Evolutionary conservation across 2,113 vertebrate species (phyloP).

Genomic region (Vidua chalybeata): DNA sequence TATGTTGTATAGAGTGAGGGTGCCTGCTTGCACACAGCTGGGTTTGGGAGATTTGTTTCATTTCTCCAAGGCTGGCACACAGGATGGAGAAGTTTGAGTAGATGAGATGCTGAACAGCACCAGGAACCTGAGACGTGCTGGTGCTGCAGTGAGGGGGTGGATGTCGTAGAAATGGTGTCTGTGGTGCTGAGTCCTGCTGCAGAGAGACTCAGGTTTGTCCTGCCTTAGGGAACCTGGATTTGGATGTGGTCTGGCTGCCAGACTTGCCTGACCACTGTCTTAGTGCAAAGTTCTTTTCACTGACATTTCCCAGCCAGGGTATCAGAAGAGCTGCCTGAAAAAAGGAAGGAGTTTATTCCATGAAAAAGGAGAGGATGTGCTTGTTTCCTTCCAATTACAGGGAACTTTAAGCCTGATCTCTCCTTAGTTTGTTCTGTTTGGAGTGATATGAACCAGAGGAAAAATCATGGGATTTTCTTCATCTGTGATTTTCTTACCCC

Average conservation of each 20-base stretch:
- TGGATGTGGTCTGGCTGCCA: neutral
- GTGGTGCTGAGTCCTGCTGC: neutral
- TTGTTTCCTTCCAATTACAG: neutral
- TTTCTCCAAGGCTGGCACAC: fast-evolving
- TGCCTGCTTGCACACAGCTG: neutral
- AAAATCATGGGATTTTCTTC: neutral
- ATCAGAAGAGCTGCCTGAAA: neutral
- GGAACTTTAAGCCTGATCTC: neutral
- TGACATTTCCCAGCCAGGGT: fast-evolving
- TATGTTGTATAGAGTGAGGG: neutral
- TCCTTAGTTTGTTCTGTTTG: neutral
- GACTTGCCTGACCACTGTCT: neutral
- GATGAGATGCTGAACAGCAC: neutral
- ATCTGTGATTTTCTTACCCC: neutral
- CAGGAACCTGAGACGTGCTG: neutral
- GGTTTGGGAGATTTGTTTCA: neutral
- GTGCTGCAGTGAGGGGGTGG: neutral
- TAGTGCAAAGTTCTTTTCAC: neutral
- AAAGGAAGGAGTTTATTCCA: neutral
- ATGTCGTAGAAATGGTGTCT: neutral
- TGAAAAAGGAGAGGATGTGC: fast-evolving
- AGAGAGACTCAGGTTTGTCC: neutral
- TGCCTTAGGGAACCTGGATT: neutral
- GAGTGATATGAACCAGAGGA: neutral
- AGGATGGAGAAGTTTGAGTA: neutral